phyloP scores from a whole-genome alignment of 2,797 vertebrate genomes.

The Syncerus caffer region DNA sequence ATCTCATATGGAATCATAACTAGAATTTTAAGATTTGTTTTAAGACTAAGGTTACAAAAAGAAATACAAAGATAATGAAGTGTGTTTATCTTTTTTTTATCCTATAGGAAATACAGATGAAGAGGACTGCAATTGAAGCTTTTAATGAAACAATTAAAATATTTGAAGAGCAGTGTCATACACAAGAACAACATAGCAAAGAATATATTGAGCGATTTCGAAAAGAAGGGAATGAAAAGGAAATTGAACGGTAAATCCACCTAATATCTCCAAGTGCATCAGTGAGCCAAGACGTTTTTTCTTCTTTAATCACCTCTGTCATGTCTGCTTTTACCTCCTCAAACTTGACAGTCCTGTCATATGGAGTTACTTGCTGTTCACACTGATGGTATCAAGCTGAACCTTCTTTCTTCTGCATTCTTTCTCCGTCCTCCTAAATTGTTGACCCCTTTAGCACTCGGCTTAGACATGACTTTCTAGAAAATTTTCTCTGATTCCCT shows the following conservation, averaged over 20 bases:
- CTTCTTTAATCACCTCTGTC: neutral
- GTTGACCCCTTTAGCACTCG: slow-evolving; percentile 15
- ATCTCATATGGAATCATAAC: neutral
- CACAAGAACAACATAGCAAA: slow-evolving; percentile 93
- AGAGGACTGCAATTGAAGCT: slow-evolving; percentile 96
- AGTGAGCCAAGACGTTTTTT: slow-evolving; percentile 28
- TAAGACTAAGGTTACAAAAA: slow-evolving; percentile 24
- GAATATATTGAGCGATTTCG: slow-evolving; percentile 91
- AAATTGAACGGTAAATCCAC: slow-evolving; percentile 90
- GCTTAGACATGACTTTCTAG: neutral
- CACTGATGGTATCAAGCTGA: neutral
- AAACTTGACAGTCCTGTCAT: neutral
- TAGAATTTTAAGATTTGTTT: slow-evolving; percentile 8
- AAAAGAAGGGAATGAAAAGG: slow-evolving; percentile 89
- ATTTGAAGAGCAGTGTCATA: slow-evolving; percentile 97
- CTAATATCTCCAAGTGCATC: neutral
- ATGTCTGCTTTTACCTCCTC: neutral
- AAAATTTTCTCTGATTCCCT: neutral
- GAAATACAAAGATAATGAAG: slow-evolving; percentile 14
- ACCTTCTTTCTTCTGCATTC: neutral
- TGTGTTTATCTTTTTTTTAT: slow-evolving; percentile 28
- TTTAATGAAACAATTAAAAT: slow-evolving; percentile 99
- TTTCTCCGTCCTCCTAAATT: neutral
- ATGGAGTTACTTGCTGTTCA: neutral
- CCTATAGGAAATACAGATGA: slow-evolving; percentile 97